Base-by-base conservation (phyloP, 2,888 invertebrate species). In the Lagria hirta region DNA sequence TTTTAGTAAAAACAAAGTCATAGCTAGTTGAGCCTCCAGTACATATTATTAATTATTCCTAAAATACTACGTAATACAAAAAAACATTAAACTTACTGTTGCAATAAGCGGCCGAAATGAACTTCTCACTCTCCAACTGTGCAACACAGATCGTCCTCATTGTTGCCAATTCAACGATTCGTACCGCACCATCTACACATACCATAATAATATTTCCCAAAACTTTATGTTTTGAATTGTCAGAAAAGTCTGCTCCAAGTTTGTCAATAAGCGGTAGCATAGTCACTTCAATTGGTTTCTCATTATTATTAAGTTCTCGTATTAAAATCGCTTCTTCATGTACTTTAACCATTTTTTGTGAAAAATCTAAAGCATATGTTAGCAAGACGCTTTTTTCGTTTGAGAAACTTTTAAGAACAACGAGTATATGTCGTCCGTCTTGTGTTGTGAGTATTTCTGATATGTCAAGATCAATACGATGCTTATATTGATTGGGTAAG, bases 61-160 rank as follows among this genome's bases (percentile, higher is more conserved):
- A 7, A n/a, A n/a, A n/a, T n/a, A n/a, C 20, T 18, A 6, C 7
- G 5, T 6, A 18, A 6, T 7, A 18, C 7, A 7, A 5, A 18
- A 18, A 18, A 18, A 6, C 36, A 12, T 3, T 6, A 10, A 12
- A 74, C 78, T 75, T 72, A 73, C 91, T 90, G 43, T 88, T 86
- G 68, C 93, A 93, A 69, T 88, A 93, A 0, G 86, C 84, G 1
- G 86, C 86, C 0, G 91, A 88, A 7, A 88, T 81, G 63, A 92
- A 91, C 61, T 81, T 82, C 26, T 82, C 81, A 21, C 79, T 78
- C 1, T 83, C 81, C 20, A 84, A 78, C 52, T 78, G 77, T 15
- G 86, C 85, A 48, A 82, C 80, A 1, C 84, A 82, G 3, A 86
- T 70, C 3, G 80, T 77, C 52, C 79, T 80, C 51, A 92, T 78